Conservation (phyloP, 2,113 vertebrate genomes). For the Miniopterus natalensis region DNA sequence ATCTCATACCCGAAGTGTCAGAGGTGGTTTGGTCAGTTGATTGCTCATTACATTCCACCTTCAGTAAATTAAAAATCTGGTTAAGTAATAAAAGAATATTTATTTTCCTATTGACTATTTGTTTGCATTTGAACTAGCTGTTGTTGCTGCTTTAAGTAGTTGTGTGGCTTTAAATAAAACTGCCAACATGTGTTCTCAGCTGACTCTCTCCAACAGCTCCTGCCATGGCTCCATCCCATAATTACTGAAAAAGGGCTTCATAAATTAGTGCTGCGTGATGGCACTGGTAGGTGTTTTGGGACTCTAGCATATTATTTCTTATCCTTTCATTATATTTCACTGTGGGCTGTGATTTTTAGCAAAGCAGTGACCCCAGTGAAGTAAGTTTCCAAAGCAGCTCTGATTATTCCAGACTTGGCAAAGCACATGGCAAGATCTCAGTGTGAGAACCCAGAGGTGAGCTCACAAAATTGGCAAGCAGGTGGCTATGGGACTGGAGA, state of each 20-base stretch:
- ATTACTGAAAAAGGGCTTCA: constrained; percentile 39
- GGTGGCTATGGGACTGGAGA: background rate
- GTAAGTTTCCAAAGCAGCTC: background rate
- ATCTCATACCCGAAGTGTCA: background rate
- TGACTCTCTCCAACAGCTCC: constrained; percentile 32
- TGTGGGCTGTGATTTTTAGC: constrained; percentile 57
- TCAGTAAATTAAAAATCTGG: background rate
- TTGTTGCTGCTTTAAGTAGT: background rate
- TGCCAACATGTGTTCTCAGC: constrained; percentile 45
- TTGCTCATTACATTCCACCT: background rate
- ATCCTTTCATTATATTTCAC: constrained; percentile 47
- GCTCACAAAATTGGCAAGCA: background rate
- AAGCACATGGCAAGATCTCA: background rate
- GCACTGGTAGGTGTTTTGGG: constrained; percentile 47
- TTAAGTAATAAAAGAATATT: background rate
- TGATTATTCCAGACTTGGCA: constrained; percentile 48
- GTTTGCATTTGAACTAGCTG: background rate
- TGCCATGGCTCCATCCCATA: constrained; percentile 44
- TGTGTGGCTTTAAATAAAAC: constrained; percentile 53
- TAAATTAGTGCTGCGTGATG: background rate
- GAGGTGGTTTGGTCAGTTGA: background rate
- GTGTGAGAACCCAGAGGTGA: background rate
- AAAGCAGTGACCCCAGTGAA: constrained; percentile 29
- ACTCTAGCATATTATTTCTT: constrained; percentile 55
- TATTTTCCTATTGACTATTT: background rate